A percentile compares a stretch with the other conserved stretches of the same genome.
phyloP scores from a whole-genome alignment of 2,113 vertebrate genomes.

The Plecotus auritus region DNA sequence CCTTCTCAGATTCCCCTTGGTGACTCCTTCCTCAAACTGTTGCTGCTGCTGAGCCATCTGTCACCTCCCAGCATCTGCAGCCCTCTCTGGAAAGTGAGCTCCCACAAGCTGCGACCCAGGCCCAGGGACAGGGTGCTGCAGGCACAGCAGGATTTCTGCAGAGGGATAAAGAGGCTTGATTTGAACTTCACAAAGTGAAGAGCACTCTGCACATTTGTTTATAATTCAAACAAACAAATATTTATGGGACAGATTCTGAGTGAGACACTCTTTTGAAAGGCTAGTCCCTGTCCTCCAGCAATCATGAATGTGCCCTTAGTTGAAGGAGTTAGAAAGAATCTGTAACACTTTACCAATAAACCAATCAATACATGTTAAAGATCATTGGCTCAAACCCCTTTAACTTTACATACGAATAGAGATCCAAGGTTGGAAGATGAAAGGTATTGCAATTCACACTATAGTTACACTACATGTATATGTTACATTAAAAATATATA shows the following conservation, averaged over 20 bases:
- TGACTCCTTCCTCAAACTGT: constrained; percentile 62
- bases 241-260: background rate
- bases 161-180: background rate
- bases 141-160: background rate
- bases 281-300: background rate
- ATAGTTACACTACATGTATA: background rate
- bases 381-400: background rate
- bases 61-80: background rate
- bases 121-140: background rate
- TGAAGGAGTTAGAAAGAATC: background rate
- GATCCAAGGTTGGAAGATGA: background rate
- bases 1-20: constrained; percentile 38
- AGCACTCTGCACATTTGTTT: background rate
- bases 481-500: background rate
- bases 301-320: background rate
- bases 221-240: background rate
- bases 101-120: constrained; percentile 7
- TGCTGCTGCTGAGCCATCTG: constrained; percentile 67
- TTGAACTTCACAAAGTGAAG: background rate
- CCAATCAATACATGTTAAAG: background rate
- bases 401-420: background rate
- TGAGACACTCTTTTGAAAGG: background rate
- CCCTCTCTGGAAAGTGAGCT: constrained; percentile 12
- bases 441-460: background rate
- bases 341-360: background rate